Evolutionary conservation across 2,888 invertebrate species (phyloP).

Genomic region (Hecatera dysodea): DNA sequence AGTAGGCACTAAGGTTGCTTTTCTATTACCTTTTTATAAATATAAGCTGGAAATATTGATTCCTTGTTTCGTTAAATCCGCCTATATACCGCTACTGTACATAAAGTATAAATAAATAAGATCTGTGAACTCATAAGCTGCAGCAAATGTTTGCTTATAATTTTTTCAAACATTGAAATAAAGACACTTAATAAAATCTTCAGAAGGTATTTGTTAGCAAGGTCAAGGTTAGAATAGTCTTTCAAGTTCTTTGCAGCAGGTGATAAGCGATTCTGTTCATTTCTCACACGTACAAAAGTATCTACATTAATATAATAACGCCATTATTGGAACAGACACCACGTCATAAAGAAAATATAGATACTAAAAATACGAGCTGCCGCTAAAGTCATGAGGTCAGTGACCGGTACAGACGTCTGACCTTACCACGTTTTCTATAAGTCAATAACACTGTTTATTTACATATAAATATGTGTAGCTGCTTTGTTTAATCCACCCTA

Average conservation of each 20-base stretch:
- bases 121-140: neutral
- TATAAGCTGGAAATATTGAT: no score
- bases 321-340: constrained; percentile 1
- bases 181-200: neutral
- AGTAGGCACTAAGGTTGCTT: no score
- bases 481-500: neutral
- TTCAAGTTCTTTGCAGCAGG: constrained; percentile 16
- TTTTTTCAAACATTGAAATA: neutral
- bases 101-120: no score
- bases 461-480: neutral
- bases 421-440: constrained; percentile 25
- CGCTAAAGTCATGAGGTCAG: constrained; percentile 24
- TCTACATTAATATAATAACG: neutral
- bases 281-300: neutral
- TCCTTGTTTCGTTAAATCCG: no score
- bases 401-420: constrained; percentile 43
- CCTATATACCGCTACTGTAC: no score
- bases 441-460: constrained; percentile 46
- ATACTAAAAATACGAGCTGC: constrained; percentile 18
- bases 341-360: constrained; percentile 31
- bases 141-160: neutral
- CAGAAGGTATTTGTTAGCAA: neutral
- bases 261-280: constrained; percentile 23
- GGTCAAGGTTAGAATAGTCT: constrained; percentile 2
- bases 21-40: no score